These are phyloP conservation scores for Phylloscopus trochiloides DNA, from an alignment of 2,113 vertebrate species.

Conservation along the genomic window DNA sequence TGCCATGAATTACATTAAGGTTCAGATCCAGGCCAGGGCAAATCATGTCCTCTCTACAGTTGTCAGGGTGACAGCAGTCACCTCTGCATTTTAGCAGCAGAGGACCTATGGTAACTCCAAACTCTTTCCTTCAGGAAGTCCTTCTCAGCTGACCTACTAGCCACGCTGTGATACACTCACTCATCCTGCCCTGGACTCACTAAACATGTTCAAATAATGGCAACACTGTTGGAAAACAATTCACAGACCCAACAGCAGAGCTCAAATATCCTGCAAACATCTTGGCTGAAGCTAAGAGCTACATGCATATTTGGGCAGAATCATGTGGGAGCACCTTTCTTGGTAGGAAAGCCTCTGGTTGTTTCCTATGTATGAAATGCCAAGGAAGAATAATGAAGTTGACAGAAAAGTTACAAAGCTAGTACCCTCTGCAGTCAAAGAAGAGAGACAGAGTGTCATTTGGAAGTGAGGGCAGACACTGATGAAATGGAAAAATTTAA, in stretches of 20 bases:
- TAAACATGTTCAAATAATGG: background rate
- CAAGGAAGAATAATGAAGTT: background rate
- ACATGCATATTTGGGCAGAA: background rate
- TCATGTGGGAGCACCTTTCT: fast-evolving
- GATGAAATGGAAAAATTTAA: background rate
- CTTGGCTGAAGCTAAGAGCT: background rate
- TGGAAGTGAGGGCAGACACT: background rate
- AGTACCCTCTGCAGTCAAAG: background rate
- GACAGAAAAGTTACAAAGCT: background rate
- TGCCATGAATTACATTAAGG: background rate
- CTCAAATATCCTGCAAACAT: background rate
- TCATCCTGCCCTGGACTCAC: background rate
- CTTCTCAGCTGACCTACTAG: background rate
- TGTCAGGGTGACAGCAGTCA: background rate
- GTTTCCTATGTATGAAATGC: background rate
- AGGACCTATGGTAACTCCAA: background rate
- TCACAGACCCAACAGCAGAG: background rate
- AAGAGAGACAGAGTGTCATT: background rate
- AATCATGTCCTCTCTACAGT: background rate
- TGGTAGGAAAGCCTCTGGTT: background rate
- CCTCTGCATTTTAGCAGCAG: background rate
- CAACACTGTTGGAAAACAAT: background rate
- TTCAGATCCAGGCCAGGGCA: background rate
- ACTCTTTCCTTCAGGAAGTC: background rate
- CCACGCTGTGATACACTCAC: background rate